A percentile compares a stretch with the other conserved stretches of the same genome.
Evolutionary conservation across 2,888 invertebrate species (phyloP).

Genomic region (Melipona beecheii): DNA sequence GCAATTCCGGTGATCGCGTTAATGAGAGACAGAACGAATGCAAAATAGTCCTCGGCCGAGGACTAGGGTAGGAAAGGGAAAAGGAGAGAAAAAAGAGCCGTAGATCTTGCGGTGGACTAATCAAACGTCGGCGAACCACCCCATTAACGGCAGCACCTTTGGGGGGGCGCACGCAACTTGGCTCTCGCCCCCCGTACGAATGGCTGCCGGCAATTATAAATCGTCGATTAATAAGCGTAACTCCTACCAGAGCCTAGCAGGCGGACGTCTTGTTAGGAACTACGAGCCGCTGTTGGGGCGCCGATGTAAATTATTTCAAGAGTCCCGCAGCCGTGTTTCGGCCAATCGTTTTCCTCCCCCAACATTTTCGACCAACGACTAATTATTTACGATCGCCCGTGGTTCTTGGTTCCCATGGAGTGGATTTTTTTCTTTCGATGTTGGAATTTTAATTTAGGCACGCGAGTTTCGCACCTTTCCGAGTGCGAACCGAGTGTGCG

Average conservation of each 20-base stretch:
- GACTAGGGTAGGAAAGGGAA: background rate
- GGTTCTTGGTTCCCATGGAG: background rate
- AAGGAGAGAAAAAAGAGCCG: constrained; percentile 45
- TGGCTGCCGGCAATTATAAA: constrained; percentile 69
- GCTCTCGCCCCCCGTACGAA: background rate
- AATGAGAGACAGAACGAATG: background rate
- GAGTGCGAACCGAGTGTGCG: no score
- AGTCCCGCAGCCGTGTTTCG: constrained; percentile 27
- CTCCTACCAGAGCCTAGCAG: constrained; percentile 56
- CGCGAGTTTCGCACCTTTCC: no score
- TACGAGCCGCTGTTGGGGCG: constrained; percentile 31
- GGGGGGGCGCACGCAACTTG: constrained; percentile 8
- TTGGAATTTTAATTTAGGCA: no score
- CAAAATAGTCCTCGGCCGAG: constrained; percentile 12
- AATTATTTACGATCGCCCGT: background rate
- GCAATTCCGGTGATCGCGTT: constrained; percentile 35
- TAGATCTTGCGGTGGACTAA: constrained; percentile 62
- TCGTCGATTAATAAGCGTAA: constrained; percentile 78
- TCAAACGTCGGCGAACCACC: constrained; percentile 72
- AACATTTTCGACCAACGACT: background rate
- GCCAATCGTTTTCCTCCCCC: background rate
- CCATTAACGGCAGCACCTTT: constrained; percentile 71
- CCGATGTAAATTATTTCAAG: constrained; percentile 56
- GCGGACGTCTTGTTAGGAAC: constrained; percentile 53
- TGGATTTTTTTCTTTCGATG: background rate